phyloP scores from a whole-genome alignment of 2,797 vertebrate species.

The Morus bassanus region DNA sequence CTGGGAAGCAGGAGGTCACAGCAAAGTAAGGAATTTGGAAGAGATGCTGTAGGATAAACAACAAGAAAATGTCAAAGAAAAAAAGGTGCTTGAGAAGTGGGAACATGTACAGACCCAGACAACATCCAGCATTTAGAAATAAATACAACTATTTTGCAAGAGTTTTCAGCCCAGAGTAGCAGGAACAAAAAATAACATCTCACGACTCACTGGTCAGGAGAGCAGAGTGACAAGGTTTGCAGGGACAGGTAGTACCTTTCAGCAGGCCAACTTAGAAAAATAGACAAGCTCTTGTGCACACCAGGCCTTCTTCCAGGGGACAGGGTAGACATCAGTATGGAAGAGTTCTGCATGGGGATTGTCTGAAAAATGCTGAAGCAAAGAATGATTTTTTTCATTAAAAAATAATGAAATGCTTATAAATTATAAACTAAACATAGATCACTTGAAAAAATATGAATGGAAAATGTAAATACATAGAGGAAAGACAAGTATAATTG shows the following conservation, averaged over 20 bases:
- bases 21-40: neutral
- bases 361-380: neutral
- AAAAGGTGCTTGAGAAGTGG: neutral
- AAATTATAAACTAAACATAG: slow-evolving; percentile 35
- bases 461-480: slow-evolving; percentile 25
- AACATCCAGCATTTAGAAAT: neutral
- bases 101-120: neutral
- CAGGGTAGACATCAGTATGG: neutral
- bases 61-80: slow-evolving; percentile 10
- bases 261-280: neutral
- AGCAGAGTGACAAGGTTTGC: neutral
- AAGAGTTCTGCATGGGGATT: neutral
- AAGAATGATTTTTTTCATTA: slow-evolving; percentile 12
- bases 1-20: neutral
- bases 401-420: slow-evolving; percentile 34
- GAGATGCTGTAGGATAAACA: neutral
- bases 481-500: slow-evolving; percentile 21
- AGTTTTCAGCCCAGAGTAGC: neutral
- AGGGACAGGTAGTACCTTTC: neutral
- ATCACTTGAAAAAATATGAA: neutral
- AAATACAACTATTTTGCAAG: neutral
- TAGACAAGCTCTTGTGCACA: neutral
- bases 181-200: neutral
- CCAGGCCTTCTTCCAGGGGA: neutral
- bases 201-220: neutral